Evolutionary conservation across 2,113 vertebrate genomes (phyloP).

Genomic region (Eublepharis macularius): DNA sequence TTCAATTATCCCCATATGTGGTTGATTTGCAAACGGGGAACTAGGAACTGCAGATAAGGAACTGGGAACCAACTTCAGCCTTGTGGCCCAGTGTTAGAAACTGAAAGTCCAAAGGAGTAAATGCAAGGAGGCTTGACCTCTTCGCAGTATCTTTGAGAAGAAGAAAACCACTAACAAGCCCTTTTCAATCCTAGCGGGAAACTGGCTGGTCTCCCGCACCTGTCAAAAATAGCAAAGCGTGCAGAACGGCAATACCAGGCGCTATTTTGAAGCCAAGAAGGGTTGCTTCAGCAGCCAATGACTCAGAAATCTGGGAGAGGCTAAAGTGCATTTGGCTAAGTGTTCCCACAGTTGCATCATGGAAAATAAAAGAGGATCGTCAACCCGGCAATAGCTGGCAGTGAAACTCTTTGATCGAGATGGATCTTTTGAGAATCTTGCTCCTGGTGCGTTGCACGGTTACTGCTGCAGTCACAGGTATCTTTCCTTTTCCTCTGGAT

Average conservation of each 20-base stretch:
- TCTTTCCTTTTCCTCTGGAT: not conserved
- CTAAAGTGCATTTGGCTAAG: not conserved
- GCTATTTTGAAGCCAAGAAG: not conserved
- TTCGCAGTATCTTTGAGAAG: not conserved
- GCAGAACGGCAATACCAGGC: no score
- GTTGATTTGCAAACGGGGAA: no score
- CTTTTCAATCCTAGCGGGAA: not conserved
- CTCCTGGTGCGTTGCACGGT: not conserved
- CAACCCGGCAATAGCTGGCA: not conserved
- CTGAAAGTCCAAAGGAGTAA: not conserved
- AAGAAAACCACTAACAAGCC: not conserved
- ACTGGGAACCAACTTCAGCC: no score
- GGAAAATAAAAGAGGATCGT: no score
- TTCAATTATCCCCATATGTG: no score
- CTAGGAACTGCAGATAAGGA: no score
- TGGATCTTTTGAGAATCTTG: not conserved
- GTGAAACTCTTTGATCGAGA: not conserved
- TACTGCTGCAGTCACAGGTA: not conserved
- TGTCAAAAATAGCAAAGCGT: not conserved
- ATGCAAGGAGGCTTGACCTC: not conserved
- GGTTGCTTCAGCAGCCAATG: not conserved
- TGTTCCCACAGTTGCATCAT: not conserved
- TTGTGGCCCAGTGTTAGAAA: not conserved
- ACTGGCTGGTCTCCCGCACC: not conserved
- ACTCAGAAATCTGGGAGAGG: constrained; percentile 8